A percentile compares a stretch with the other conserved stretches of the same genome.
These are phyloP conservation scores for Drosophila nigricruria DNA, from an alignment of 2,888 invertebrate genomes.

Conservation along the genomic window DNA sequence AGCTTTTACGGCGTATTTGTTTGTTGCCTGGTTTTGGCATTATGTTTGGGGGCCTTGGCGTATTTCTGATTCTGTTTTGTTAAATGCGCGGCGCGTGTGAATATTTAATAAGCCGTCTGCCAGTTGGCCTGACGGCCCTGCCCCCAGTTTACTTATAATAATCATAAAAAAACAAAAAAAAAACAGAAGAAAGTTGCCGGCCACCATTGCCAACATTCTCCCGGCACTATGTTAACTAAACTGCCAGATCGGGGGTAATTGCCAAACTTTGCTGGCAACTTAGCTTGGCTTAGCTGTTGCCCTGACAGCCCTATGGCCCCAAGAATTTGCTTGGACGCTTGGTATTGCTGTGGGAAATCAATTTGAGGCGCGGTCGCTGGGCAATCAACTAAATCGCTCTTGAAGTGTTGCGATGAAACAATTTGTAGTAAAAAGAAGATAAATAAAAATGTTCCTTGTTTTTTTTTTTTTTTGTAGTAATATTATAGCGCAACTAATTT, in stretches of 20 bases:
- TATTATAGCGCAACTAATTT: background rate
- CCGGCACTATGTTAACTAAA: conserved; percentile 72
- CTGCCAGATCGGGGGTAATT: conserved; percentile 72
- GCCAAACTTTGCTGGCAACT: conserved; percentile 73
- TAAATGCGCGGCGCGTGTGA: conserved; percentile 79
- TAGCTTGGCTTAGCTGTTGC: conserved; percentile 57
- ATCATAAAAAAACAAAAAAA: conserved; percentile 79
- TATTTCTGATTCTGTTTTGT: conserved; percentile 69
- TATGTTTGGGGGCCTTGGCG: conserved; percentile 44
- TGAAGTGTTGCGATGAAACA: conserved; percentile 46
- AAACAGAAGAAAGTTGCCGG: conserved; percentile 68
- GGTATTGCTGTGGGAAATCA: conserved; percentile 73
- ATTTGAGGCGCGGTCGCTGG: conserved; percentile 62
- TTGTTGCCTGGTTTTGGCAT: conserved; percentile 56
- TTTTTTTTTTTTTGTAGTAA: background rate
- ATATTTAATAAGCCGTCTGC: conserved; percentile 76
- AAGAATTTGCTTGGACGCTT: conserved; percentile 34
- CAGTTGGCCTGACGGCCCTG: conserved; percentile 31
- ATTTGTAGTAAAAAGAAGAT: conserved; percentile 11
- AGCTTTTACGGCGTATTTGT: conserved; percentile 37
- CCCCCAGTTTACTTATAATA: conserved; percentile 72
- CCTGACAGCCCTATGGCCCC: conserved; percentile 38
- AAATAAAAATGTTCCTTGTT: background rate
- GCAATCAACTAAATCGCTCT: conserved; percentile 63
- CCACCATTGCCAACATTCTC: conserved; percentile 47